A percentile compares a stretch with the other conserved stretches of the same genome.
These are phyloP conservation scores for Acrossocheilus wenchowensis DNA, from an alignment of 2,797 vertebrate species.

Conservation along the genomic window DNA sequence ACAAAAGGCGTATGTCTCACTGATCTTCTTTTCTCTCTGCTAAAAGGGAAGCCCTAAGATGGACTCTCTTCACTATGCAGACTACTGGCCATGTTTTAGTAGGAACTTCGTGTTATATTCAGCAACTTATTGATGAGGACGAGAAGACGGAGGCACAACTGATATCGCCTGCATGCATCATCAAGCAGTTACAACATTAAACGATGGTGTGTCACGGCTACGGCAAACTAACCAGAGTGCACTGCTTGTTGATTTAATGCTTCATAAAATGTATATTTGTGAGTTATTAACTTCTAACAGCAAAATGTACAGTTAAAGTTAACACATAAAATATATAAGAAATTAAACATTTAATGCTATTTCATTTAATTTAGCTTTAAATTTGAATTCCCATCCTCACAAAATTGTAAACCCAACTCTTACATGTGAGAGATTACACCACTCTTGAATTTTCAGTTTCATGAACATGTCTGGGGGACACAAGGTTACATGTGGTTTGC, in stretches of 20 bases:
- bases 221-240: neutral
- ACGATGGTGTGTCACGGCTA: too few species aligned
- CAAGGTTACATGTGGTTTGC: neutral
- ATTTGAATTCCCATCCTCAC: neutral
- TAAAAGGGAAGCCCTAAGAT: slow-evolving; percentile 87
- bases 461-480: neutral
- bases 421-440: neutral
- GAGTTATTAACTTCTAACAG: slow-evolving; percentile 7
- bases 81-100: slow-evolving; percentile 90
- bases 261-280: neutral
- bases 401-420: neutral
- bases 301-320: neutral
- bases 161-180: slow-evolving; percentile 27
- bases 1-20: neutral
- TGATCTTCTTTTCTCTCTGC: slow-evolving; percentile 32
- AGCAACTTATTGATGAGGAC: slow-evolving; percentile 87
- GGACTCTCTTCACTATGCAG: slow-evolving; percentile 90
- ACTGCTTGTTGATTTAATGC: neutral
- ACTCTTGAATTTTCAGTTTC: too few species aligned
- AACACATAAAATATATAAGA: neutral
- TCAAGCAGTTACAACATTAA: slow-evolving; percentile 42
- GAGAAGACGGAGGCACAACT: slow-evolving; percentile 70
- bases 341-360: neutral
- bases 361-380: too few species aligned
- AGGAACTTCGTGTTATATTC: slow-evolving; percentile 91